Conservation (phyloP, 2,797 vertebrate genomes). For the Typhlichthys subterraneus region DNA sequence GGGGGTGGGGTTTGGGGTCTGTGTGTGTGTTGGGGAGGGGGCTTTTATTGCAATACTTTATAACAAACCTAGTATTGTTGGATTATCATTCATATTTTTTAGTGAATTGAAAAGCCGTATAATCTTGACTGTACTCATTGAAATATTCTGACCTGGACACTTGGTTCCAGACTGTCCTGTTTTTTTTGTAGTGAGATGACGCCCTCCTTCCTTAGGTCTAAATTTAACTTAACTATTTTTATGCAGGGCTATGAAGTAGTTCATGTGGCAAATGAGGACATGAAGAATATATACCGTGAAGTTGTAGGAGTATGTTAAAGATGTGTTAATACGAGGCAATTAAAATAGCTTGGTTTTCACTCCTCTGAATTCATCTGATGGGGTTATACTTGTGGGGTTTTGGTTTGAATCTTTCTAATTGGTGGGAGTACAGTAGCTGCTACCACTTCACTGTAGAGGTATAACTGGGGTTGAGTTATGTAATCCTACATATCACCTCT, state of each 20-base stretch:
- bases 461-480: neutral
- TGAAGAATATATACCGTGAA: neutral
- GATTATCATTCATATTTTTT: too few relatives aligned
- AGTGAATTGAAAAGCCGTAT: too few relatives aligned
- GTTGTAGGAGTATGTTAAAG: neutral
- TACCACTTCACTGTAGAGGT: neutral
- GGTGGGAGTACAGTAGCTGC: neutral
- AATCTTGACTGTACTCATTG: too few relatives aligned
- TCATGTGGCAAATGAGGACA: neutral
- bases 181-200: conserved; percentile 7
- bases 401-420: neutral
- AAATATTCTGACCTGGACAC: too few relatives aligned
- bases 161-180: too few relatives aligned
- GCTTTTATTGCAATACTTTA: too few relatives aligned
- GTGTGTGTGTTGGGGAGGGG: neutral
- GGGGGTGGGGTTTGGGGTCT: neutral
- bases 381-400: too few relatives aligned
- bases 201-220: conserved; percentile 12
- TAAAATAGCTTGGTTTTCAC: neutral
- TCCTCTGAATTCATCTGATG: neutral
- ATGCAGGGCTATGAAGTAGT: neutral
- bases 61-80: too few relatives aligned
- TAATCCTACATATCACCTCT: conserved; percentile 1
- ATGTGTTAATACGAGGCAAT: neutral
- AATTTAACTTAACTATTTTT: conserved; percentile 20